Conservation (phyloP, 1,140 invertebrate genomes). For the Penaeus indicus region DNA sequence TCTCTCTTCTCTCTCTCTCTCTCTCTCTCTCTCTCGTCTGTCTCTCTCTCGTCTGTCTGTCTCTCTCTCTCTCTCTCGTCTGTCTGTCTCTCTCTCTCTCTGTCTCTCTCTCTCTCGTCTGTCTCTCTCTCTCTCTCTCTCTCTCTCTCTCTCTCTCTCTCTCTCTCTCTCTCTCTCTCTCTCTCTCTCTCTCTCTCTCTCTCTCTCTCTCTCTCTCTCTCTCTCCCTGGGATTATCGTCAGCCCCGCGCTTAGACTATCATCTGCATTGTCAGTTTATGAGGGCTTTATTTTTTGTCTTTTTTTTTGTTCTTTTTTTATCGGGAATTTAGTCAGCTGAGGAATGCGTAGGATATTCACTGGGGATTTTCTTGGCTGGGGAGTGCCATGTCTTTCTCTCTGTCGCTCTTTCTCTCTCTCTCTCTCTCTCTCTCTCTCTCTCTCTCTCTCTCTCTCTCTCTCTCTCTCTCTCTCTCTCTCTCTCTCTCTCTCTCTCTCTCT, state of each 20-base stretch:
- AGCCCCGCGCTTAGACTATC: no score
- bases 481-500: no score
- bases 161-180: not conserved
- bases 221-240: no score
- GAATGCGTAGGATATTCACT: no score
- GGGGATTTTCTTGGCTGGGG: not conserved
- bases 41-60: not conserved
- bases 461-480: no score
- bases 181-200: constrained; percentile 21
- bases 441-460: not conserved
- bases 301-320: no score
- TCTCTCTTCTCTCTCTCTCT: not conserved
- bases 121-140: not conserved
- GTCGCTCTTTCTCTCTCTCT: constrained; percentile 18
- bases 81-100: not conserved
- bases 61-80: not conserved
- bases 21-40: no score
- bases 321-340: no score
- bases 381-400: not conserved
- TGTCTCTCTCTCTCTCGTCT: no score
- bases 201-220: constrained; percentile 27
- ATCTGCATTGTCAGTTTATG: no score
- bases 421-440: constrained; percentile 29
- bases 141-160: not conserved
- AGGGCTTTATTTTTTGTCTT: no score